Base-by-base conservation (phyloP, 2,888 invertebrate genomes). In the Pristionchus arcanus region DNA sequence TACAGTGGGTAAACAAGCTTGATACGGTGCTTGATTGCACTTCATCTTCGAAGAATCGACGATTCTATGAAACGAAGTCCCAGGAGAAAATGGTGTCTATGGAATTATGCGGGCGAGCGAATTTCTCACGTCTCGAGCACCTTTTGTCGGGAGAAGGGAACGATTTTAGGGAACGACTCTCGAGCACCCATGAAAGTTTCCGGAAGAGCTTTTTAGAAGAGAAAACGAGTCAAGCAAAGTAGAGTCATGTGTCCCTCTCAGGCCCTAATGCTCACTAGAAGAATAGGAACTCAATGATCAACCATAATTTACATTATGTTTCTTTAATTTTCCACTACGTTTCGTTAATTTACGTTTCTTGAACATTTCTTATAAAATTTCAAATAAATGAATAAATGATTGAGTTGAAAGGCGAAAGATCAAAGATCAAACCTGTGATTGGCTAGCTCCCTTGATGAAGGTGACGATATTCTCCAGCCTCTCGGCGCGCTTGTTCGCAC, bases 381-480 rank as follows among this genome's bases (percentile, higher is more conserved):
- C n/a, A n/a, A n/a, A n/a, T n/a, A n/a, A n/a, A n/a, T 21, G 16
- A 59, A 59, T 19, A 59, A 59, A 21, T 25, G 59, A 59, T 59
- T 9, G 25, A 59, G 53, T 11, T 71, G n/a, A 31, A 28, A 71
- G 2, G 34, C 42, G 11, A 13, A 81, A 42, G 31, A 85, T 34
- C 55, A 85, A 31, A n/a, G 59, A 59, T 16, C 84, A 85, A 28
- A 92, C 92, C 92, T 92, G 91, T 66, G 55, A 34, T 42, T 71
- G 86, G 37, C 66, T 91, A n/a, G 94, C 94, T 37, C 92, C 91
- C 89, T 94, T 94, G 34, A 93, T 89, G 90, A 94, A 94, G 28
- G 91, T 87, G 85, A 93, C 92, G 87, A 94, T 91, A 74, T 77
- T 92, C 85, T 92, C 93, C 88, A 94, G 91, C 77, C 94, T 86